These are phyloP conservation scores for Odontomyia ornata DNA, from an alignment of 2,888 invertebrate species.

Conservation along the genomic window DNA sequence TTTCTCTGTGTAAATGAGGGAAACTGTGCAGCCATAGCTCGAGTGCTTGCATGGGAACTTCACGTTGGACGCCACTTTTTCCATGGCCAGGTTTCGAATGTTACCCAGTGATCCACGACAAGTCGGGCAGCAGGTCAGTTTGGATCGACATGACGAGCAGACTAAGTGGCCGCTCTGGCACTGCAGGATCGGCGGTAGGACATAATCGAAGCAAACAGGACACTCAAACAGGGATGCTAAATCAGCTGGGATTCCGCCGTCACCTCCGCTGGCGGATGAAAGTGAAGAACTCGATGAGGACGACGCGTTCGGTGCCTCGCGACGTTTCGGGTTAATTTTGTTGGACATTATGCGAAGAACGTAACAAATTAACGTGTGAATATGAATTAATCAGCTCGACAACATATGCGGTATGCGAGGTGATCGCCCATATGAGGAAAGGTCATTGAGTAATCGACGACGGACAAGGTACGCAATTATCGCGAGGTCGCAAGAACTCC, in stretches of 20 bases:
- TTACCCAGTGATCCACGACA: constrained; percentile 96
- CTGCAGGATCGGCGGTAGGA: constrained; percentile 97
- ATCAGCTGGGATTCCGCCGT: constrained; percentile 78
- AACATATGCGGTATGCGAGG: constrained; percentile 49
- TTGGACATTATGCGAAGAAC: constrained; percentile 59
- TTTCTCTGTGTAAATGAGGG: constrained; percentile 95
- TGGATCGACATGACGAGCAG: constrained; percentile 96
- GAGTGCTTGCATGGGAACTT: constrained; percentile 99
- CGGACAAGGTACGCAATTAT: background rate
- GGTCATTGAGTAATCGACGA: constrained; percentile 9
- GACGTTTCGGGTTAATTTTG: constrained; percentile 63
- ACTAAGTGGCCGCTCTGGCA: constrained; percentile 99
- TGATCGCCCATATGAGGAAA: constrained; percentile 12
- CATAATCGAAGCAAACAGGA: constrained; percentile 99
- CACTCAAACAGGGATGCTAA: constrained; percentile 92
- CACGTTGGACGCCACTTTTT: constrained; percentile 97
- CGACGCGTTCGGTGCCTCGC: constrained; percentile 61
- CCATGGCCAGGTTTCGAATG: constrained; percentile 98
- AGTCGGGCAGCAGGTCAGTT: constrained; percentile 96
- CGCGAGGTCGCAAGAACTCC: background rate
- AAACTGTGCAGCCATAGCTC: constrained; percentile 91
- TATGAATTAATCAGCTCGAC: constrained; percentile 52
- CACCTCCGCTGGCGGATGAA: constrained; percentile 64
- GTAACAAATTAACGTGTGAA: constrained; percentile 52
- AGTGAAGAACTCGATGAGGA: constrained; percentile 64